phyloP scores from a whole-genome alignment of 2,797 vertebrate genomes.

The Hydrophis major region DNA sequence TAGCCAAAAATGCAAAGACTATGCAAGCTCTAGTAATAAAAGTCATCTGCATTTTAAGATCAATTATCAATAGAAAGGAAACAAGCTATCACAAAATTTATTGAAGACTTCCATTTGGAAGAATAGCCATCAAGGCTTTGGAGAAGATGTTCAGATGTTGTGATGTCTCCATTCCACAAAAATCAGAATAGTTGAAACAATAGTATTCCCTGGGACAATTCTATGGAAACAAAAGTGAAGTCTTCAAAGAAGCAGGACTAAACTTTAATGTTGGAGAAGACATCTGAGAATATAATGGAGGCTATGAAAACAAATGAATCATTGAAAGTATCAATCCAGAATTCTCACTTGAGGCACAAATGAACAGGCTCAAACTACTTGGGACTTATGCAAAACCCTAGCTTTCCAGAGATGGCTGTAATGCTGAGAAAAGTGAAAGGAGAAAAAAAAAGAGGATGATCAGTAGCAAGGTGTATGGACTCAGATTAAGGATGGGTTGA shows the following conservation, averaged over 20 bases:
- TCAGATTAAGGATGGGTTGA: not conserved
- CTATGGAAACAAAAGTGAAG: not conserved
- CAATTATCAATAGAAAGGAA: not conserved
- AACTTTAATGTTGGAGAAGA: not conserved
- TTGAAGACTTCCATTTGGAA: not conserved
- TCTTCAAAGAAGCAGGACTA: not conserved
- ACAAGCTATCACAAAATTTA: not conserved
- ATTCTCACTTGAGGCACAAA: not conserved
- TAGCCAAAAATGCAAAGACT: not conserved
- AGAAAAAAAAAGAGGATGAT: not conserved
- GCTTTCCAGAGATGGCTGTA: not conserved
- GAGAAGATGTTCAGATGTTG: not conserved
- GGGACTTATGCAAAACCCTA: not conserved
- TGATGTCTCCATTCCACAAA: not conserved
- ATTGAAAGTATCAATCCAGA: not conserved
- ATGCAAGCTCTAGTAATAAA: not conserved
- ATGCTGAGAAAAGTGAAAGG: not conserved
- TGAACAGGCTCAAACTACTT: not conserved
- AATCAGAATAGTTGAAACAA: not conserved
- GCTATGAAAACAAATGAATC: not conserved
- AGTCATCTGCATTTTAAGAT: not conserved
- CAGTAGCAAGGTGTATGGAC: not conserved
- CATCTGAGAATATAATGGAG: not conserved
- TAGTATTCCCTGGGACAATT: not conserved
- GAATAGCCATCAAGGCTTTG: not conserved